Base-by-base conservation (phyloP, 2,113 vertebrate genomes). In the Siniperca chuatsi region DNA sequence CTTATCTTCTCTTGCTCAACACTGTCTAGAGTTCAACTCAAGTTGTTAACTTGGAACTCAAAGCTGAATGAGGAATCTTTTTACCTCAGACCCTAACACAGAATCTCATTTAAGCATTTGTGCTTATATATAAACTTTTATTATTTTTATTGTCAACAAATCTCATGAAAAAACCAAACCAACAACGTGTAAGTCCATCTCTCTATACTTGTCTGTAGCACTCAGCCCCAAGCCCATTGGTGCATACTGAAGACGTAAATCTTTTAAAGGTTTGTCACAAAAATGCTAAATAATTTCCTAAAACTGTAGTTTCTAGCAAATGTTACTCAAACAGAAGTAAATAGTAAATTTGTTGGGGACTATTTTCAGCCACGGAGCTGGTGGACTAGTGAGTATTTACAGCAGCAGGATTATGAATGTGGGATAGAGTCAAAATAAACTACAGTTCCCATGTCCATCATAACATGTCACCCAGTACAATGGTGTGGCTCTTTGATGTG, bases 1-100 rank as follows among this genome's bases (percentile, higher is more conserved):
- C 76, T 88, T 81, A 88, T 90, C 87, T 85, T 12, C 66, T 70
- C 60, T 87, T 85, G 29, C 83, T 75, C 81, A 88, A 82, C 10
- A 58, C 52, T 62, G 37, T 57, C 72, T 16, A 69, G 23, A 64
- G 73, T 78, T 86, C 57, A 83, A 23, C 64, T 81, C 23, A 25
- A 46, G 29, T 60, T 69, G 4, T 69, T 37, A 62, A 64, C 10
- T 8, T n/a, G 12, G 4, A 85, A 60, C 50, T 70, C 2, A 66
- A 48, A n/a, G 33, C 12, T 42, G 48, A 65, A 44, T 54, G 23
- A 69, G 23, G 68, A 75, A 61, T 21, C 40, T 44, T 58, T 4
- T 58, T 4, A 74, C 33, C 46, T 54, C 83, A 40, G 2, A 33
- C 54, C 25, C 48, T 21, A 4, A 66, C 11, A 61, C 48, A 60